A percentile compares a stretch with the other conserved stretches of the same genome.
Conservation (phyloP, 1,140 invertebrate genomes). For the Eriocheir sinensis region DNA sequence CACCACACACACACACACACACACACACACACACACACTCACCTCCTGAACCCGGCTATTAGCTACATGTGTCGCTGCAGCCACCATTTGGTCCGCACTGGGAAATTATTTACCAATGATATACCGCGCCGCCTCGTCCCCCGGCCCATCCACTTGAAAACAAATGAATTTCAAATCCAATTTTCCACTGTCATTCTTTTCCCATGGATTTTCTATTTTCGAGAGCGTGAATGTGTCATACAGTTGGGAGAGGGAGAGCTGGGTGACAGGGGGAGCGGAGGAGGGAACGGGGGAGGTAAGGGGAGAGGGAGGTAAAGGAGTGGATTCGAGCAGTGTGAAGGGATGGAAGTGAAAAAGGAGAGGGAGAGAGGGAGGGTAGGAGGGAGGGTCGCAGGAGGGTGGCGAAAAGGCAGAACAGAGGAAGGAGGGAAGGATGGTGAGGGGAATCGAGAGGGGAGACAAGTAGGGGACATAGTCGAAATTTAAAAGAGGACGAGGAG, state of each 20-base stretch:
- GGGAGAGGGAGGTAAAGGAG: neutral
- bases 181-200: slow-evolving; percentile 76
- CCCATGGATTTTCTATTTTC: slow-evolving; percentile 76
- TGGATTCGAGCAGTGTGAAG: neutral
- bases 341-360: slow-evolving; percentile 27
- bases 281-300: too few relatives aligned
- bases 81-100: slow-evolving; percentile 59
- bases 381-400: neutral
- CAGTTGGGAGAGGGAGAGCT: slow-evolving; percentile 56
- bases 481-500: neutral
- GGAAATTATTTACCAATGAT: slow-evolving; percentile 74
- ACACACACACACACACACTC: neutral
- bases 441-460: neutral
- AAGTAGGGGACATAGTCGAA: neutral
- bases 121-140: slow-evolving; percentile 65
- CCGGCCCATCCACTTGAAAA: slow-evolving; percentile 75
- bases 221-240: slow-evolving; percentile 74
- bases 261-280: neutral
- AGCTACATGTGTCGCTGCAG: slow-evolving; percentile 59
- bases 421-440: neutral
- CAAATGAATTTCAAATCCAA: slow-evolving; percentile 77
- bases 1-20: neutral
- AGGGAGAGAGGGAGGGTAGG: neutral
- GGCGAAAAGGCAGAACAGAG: neutral
- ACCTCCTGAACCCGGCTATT: slow-evolving; percentile 51